Conservation (phyloP, 2,113 vertebrate species). For the Melanerpes aurifrons region DNA sequence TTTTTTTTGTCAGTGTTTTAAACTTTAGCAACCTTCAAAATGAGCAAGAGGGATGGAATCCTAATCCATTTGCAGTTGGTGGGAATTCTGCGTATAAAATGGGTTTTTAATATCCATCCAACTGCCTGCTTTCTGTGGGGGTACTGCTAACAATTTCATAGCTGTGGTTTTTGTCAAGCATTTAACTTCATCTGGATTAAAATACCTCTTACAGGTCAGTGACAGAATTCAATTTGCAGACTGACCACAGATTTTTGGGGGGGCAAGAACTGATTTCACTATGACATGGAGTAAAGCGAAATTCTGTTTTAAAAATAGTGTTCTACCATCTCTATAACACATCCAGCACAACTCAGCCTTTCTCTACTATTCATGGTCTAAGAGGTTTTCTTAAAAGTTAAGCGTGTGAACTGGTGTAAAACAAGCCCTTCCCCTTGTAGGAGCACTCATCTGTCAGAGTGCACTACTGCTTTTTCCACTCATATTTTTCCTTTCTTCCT, state of each 20-base stretch:
- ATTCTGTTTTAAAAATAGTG: background rate
- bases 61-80: background rate
- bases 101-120: background rate
- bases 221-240: slow-evolving; percentile 32
- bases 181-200: background rate
- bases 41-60: slow-evolving; percentile 30
- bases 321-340: background rate
- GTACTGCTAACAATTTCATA: background rate
- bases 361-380: background rate
- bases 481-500: background rate
- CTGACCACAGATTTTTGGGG: background rate
- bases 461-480: rapidly evolving
- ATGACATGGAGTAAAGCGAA: background rate
- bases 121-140: background rate
- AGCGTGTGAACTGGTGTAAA: background rate
- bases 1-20: background rate
- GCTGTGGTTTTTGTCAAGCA: background rate
- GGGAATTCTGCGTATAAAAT: background rate
- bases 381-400: background rate
- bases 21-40: background rate
- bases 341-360: background rate
- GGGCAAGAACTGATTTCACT: background rate
- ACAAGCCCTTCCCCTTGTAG: background rate
- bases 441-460: background rate
- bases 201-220: slow-evolving; percentile 12